Evolutionary conservation across 2,888 invertebrate genomes (phyloP), one percentile per base, ranked within the genome.

Genomic region (Spialia ferax): DNA sequence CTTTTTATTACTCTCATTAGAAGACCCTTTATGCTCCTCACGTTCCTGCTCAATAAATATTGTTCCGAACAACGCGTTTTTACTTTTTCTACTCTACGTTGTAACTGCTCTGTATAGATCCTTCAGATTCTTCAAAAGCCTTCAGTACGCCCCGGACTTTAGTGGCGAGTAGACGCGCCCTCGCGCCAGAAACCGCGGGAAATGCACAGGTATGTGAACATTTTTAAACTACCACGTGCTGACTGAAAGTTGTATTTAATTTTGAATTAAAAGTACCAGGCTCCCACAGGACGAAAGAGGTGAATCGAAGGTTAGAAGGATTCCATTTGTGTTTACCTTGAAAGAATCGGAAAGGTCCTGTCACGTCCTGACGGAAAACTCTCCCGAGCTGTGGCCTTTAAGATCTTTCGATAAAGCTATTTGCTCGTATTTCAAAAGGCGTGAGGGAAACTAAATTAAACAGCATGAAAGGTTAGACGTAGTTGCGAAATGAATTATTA

Each of bases 131-230:
- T 11, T 45, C 26, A 10, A 20, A 8, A n/a, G n/a, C 8, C 8
- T 26, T 54, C 54, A 54, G 54, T 54, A 54, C 54, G 29, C 54
- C 29, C 54, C 29, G 6, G 29, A 54, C 54, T 15, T n/a, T 15
- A n/a, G 29, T 3, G 54, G 29, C 54, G 15, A 15, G 8, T 15
- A 23, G 54, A 29, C 54, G 54, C 23, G 26, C 54, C 54, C 0
- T 6, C 54, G 54, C 54, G 54, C n/a, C n/a, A 15, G 54, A 26
- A 26, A 23, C 26, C 26, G 54, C 54, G 54, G 26, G 26, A 54
- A 54, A 54, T 54, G 54, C 54, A 54, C 26, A 54, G 54, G 29
- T 29, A 54, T 54, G 29, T 54, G n/a, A 7, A 54, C 10, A 1
- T 54, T 29, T 48, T 48, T 29, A 8, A 29, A 23, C 22, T 54